A percentile compares a stretch with the other conserved stretches of the same genome.
Conservation (phyloP, 2,888 invertebrate species). For the Pemphredon lugubris region DNA sequence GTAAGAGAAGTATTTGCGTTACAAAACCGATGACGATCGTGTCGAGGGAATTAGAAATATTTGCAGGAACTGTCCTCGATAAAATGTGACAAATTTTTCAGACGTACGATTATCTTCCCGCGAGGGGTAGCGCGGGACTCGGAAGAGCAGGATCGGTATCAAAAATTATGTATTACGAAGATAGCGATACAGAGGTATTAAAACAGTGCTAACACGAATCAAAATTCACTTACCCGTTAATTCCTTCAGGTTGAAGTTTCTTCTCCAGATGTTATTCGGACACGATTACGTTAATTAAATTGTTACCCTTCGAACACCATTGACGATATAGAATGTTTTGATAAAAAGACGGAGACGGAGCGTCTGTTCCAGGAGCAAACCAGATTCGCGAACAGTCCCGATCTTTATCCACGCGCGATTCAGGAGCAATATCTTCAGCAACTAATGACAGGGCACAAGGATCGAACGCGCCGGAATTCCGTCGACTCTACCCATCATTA, state of each 20-base stretch:
- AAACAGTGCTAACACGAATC: not conserved
- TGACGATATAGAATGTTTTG: conserved; percentile 8
- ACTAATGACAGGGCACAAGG: conserved; percentile 50
- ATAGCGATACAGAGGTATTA: conserved; percentile 78
- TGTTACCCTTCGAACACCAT: not conserved
- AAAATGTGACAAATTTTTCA: conserved; percentile 70
- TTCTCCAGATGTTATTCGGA: not conserved
- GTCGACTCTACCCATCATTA: conserved; percentile 75
- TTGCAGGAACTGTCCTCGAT: not conserved
- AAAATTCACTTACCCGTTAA: not conserved
- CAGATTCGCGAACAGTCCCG: conserved; percentile 75
- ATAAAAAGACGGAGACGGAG: conserved; percentile 58
- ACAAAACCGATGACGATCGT: conserved; percentile 4
- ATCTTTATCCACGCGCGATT: conserved; percentile 67
- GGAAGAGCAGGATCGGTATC: conserved; percentile 69
- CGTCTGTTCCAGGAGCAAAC: conserved; percentile 74
- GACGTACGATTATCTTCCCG: conserved; percentile 82
- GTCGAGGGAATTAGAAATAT: no score
- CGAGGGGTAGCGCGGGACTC: conserved; percentile 44
- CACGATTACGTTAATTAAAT: no score
- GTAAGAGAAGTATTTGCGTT: conserved; percentile 79
- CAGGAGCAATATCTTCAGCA: conserved; percentile 68
- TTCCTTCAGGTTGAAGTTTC: not conserved
- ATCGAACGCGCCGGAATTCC: conserved; percentile 74
- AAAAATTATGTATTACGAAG: conserved; percentile 73